Base-by-base conservation (phyloP, 2,797 vertebrate genomes). In the Gambelia wislizenii region DNA sequence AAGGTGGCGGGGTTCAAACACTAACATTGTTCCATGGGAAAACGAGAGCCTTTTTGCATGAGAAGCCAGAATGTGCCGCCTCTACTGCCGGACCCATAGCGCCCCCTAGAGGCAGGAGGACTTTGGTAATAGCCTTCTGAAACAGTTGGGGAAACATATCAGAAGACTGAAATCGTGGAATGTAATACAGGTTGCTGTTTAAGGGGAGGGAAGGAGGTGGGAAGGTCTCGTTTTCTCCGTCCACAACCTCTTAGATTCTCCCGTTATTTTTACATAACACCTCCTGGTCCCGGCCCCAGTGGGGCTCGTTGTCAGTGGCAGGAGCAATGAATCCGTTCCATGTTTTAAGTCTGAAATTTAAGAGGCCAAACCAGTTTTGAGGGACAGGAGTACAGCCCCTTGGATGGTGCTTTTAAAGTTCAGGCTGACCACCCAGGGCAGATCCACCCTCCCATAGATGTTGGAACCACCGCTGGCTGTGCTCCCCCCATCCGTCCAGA, bases 21-120 rank as follows among this genome's bases (percentile, higher is more conserved):
- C 39, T 0, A 2, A 61, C 64, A 64, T 74, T 9, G 20, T 47
- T 20, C 69, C 42, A 13, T 13, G 49, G 36, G 12, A 22, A 83
- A 22, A 75, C 0, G 16, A 33, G 64, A 67, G 9, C 64, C 9
- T 9, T n/a, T 30, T 94, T 87, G 93, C 27, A 85, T 93, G 92
- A 47, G 69, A 0, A 7, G 88, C 36, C 79, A 56, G 18, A 70
- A 4, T 0, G 1, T 27, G 59, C 72, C 22, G 9, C 6, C 47
- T 70, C 78, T 1, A 2, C 76, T 39, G 36, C 67, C 79, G 12
- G 4, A 27, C 22, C 49, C n/a, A 12, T 70, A 18, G 56, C 54
- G 3, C 49, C 67, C 22, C 27, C 27, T 2, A 14, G 16, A 36
- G 42, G 14, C n/a, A 2, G 33, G 33, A 30, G 76, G 33, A 39